These are phyloP conservation scores for Myodes glareolus DNA, from an alignment of 2,113 vertebrate genomes.

Conservation along the genomic window DNA sequence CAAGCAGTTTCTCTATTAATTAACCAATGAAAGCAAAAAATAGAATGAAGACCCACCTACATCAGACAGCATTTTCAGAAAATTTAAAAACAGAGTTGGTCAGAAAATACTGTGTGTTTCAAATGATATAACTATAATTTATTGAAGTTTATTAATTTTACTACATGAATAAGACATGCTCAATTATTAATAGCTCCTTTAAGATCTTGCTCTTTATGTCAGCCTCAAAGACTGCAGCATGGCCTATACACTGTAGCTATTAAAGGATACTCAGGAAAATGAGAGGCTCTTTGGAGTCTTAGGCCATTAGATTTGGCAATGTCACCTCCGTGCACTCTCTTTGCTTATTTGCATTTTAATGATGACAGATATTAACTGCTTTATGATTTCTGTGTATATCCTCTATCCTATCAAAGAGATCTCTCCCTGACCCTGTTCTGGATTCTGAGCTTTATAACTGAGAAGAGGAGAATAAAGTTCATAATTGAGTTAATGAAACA, in stretches of 20 bases:
- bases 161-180: neutral
- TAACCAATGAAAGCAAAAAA: too few species aligned
- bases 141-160: conserved; percentile 19
- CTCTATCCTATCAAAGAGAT: neutral
- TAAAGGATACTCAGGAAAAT: neutral
- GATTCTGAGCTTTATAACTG: neutral
- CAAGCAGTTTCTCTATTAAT: too few species aligned
- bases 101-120: conserved; percentile 28
- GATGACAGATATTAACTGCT: neutral
- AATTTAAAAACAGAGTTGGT: neutral
- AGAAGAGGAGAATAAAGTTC: neutral
- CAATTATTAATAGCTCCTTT: neutral
- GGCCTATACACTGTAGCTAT: neutral
- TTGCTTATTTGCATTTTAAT: neutral
- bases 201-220: neutral
- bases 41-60: too few species aligned
- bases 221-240: neutral
- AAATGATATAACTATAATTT: conserved; percentile 11
- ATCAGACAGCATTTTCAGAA: neutral
- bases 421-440: too few species aligned
- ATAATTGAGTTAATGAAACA: neutral
- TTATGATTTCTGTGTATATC: neutral
- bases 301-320: neutral
- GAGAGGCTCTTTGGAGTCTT: neutral
- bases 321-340: neutral